phyloP scores from a whole-genome alignment of 2,888 invertebrate species.

The Caenorhabditis sp. region DNA sequence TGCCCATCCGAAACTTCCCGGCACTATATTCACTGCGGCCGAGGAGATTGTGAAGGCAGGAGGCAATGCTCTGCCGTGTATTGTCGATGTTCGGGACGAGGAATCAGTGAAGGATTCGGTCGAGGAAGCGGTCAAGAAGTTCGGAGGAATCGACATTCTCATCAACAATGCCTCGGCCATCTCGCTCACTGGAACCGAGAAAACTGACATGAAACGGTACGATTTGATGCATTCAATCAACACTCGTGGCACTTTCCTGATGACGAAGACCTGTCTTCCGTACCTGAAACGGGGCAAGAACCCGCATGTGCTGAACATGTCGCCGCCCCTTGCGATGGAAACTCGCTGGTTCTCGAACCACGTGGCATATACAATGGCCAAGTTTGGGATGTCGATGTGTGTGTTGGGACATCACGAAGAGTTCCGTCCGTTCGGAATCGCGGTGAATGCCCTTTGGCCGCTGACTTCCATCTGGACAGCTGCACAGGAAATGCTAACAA shows the following conservation, averaged over 20 bases:
- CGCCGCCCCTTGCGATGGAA: slow-evolving; percentile 93
- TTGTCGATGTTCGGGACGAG: slow-evolving; percentile 94
- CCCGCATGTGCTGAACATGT: slow-evolving; percentile 96
- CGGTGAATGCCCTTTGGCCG: slow-evolving; percentile 98
- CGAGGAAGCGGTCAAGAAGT: slow-evolving; percentile 48
- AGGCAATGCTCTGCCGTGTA: slow-evolving; percentile 85
- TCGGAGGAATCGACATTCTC: slow-evolving; percentile 89
- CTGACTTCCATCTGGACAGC: slow-evolving; percentile 88
- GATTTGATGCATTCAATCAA: slow-evolving; percentile 97
- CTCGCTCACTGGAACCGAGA: slow-evolving; percentile 85
- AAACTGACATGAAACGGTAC: slow-evolving; percentile 92
- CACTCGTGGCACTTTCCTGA: slow-evolving; percentile 94
- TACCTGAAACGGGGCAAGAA: slow-evolving; percentile 88
- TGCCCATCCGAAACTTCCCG: slow-evolving; percentile 93
- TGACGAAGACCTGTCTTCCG: slow-evolving; percentile 93
- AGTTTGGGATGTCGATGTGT: slow-evolving; percentile 94
- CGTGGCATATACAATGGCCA: slow-evolving; percentile 95
- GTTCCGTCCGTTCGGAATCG: slow-evolving; percentile 90
- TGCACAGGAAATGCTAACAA: slow-evolving; percentile 87
- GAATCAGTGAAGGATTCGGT: slow-evolving; percentile 86
- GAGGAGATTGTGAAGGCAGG: slow-evolving; percentile 88
- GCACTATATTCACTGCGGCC: slow-evolving; percentile 93
- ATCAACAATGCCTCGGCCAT: slow-evolving; percentile 98
- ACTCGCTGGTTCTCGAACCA: slow-evolving; percentile 89
- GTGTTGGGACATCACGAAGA: slow-evolving; percentile 96